Evolutionary conservation across 2,888 invertebrate genomes (phyloP).

Genomic region (Amphipyra tragopoginis): DNA sequence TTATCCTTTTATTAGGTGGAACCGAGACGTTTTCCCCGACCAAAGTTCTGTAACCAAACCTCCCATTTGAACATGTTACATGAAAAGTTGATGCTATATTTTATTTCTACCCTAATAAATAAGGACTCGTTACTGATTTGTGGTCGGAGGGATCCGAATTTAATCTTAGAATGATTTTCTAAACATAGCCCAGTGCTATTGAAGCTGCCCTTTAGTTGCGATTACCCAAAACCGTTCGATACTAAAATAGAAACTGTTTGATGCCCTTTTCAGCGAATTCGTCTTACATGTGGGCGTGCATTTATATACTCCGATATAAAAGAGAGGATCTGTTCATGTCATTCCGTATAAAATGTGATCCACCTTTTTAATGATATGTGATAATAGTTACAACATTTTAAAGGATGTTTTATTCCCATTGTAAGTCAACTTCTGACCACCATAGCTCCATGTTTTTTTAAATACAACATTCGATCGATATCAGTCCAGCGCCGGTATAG

Average conservation of each 20-base stretch:
- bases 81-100: constrained; percentile 61
- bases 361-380: neutral
- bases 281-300: neutral
- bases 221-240: constrained; percentile 21
- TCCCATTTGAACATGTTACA: constrained; percentile 55
- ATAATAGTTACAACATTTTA: neutral
- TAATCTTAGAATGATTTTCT: constrained; percentile 58
- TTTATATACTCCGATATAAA: neutral
- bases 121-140: constrained; percentile 58
- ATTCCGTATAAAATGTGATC: neutral
- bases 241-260: constrained; percentile 25
- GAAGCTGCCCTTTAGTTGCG: constrained; percentile 25
- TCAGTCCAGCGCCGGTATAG: constrained; percentile 19
- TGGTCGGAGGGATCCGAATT: constrained; percentile 53
- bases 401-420: neutral
- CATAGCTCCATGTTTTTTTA: constrained; percentile 29
- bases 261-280: constrained; percentile 19
- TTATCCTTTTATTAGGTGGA: constrained; percentile 44
- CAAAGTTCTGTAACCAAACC: constrained; percentile 54
- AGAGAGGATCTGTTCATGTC: too few relatives aligned
- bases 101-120: constrained; percentile 63
- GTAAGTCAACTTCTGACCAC: constrained; percentile 13
- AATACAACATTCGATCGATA: constrained; percentile 35
- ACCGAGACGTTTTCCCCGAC: constrained; percentile 39
- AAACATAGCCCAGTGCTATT: constrained; percentile 42